These are phyloP conservation scores for Catostomus latipinnis DNA, from an alignment of 2,797 vertebrate genomes.

Conservation along the genomic window DNA sequence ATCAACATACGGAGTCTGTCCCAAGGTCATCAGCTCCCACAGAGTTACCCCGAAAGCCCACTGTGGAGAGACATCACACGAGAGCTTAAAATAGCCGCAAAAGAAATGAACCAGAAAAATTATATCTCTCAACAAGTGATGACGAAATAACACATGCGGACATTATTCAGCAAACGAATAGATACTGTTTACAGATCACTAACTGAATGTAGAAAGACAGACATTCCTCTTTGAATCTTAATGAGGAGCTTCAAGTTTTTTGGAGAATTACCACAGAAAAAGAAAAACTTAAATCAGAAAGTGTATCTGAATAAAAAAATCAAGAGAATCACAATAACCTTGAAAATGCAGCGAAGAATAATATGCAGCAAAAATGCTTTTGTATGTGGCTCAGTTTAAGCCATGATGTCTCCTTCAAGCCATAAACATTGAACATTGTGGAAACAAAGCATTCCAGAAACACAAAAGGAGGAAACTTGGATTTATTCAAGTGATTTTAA, in stretches of 20 bases:
- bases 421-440: constrained; percentile 35
- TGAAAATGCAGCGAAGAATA: neutral
- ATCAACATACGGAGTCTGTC: constrained; percentile 97
- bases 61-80: constrained; percentile 71
- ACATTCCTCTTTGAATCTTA: neutral
- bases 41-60: constrained; percentile 98
- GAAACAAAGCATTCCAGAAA: constrained; percentile 54
- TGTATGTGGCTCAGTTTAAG: neutral
- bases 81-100: neutral
- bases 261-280: neutral
- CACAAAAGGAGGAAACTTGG: constrained; percentile 72
- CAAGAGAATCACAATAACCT: neutral
- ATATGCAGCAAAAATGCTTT: neutral
- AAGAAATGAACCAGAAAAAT: neutral
- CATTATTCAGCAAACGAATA: constrained; percentile 18
- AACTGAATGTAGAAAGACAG: neutral
- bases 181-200: constrained; percentile 2
- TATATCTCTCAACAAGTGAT: neutral
- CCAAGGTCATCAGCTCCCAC: constrained; percentile 98
- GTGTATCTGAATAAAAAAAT: neutral
- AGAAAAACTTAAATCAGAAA: neutral
- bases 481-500: constrained; percentile 43
- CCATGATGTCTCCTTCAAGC: constrained; percentile 7
- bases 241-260: neutral
- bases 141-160: neutral